Conservation (phyloP, 2,888 invertebrate genomes). For the Lutraria lutraria region DNA sequence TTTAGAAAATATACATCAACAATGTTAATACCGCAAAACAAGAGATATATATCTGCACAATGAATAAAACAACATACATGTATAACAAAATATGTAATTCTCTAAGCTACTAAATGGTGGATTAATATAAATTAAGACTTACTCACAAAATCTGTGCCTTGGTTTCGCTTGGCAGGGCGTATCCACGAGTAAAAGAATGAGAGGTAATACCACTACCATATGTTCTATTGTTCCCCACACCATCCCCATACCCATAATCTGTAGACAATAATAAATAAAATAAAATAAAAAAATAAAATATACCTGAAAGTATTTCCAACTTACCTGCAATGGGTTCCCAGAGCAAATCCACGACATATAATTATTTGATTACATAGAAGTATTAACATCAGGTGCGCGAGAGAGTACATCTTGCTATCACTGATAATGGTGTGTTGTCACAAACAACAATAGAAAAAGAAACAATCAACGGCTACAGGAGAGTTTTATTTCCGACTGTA, state of each 20-base stretch:
- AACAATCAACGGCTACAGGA: background rate
- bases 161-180: conserved; percentile 45
- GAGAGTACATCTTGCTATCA: conserved; percentile 16
- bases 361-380: conserved; percentile 33
- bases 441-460: conserved; percentile 34
- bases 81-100: background rate
- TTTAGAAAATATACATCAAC: too few species aligned
- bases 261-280: conserved; percentile 39
- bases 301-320: background rate
- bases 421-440: conserved; percentile 24
- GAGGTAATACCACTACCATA: conserved; percentile 52
- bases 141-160: conserved; percentile 49
- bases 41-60: background rate
- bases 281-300: background rate
- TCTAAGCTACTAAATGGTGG: background rate
- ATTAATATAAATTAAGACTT: conserved; percentile 34
- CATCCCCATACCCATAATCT: conserved; percentile 37
- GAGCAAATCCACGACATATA: conserved; percentile 53
- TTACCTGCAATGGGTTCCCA: conserved; percentile 60
- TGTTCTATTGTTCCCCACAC: conserved; percentile 46
- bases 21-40: too few species aligned
- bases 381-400: conserved; percentile 24
- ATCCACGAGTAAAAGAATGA: conserved; percentile 53
- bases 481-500: background rate
- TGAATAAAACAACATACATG: background rate